These are phyloP conservation scores for Rallus crepitans DNA, from an alignment of 2,797 vertebrate genomes.

Conservation along the genomic window DNA sequence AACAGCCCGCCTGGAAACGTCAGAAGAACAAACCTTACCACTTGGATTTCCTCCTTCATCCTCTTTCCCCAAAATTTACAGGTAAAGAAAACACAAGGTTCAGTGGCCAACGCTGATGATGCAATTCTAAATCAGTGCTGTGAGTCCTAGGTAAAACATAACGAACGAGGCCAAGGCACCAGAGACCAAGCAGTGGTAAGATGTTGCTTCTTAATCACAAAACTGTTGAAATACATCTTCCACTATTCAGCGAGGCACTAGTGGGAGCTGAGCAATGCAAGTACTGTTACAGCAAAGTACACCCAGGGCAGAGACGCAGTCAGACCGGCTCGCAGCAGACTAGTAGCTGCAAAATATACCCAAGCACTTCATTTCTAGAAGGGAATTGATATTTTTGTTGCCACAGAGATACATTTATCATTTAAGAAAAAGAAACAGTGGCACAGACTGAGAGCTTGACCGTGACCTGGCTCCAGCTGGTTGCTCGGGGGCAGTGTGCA, in stretches of 20 bases:
- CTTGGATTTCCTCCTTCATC: background rate
- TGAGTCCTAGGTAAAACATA: background rate
- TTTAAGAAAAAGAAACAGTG: background rate
- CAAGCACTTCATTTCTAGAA: background rate
- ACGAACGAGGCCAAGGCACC: background rate
- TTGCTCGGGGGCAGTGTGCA: accelerated
- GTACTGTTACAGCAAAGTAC: background rate
- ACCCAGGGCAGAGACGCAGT: background rate
- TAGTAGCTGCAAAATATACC: background rate
- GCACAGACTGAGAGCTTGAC: background rate
- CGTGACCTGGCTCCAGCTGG: accelerated
- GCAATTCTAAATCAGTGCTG: background rate
- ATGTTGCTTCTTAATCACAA: conserved; percentile 17
- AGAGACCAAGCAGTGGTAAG: background rate
- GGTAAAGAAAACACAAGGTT: conserved; percentile 19
- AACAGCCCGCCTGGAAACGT: background rate
- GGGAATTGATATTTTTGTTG: background rate
- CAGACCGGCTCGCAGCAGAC: background rate
- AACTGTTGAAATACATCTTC: background rate
- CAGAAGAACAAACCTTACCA: background rate
- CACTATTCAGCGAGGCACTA: background rate
- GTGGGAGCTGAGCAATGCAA: background rate
- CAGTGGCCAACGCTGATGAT: background rate
- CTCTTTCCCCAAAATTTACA: background rate
- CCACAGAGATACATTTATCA: background rate